A percentile compares a stretch with the other conserved stretches of the same genome.
Conservation (phyloP, 1,140 invertebrate species). For the Bombus fervidus region DNA sequence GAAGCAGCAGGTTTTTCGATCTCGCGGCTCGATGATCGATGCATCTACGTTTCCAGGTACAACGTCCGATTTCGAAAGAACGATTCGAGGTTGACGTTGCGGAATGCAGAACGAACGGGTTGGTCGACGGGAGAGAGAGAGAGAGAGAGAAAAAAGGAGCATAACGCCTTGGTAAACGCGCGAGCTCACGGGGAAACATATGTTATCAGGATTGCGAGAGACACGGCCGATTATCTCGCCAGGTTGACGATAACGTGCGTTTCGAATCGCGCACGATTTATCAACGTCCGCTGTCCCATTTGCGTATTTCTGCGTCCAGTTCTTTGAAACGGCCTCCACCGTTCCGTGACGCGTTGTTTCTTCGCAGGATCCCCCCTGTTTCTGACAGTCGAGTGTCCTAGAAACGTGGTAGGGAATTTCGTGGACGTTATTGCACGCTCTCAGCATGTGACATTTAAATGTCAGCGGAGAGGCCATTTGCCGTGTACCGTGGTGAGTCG, state of each 20-base stretch:
- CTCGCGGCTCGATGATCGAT: background rate
- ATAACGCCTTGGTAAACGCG: constrained; percentile 49
- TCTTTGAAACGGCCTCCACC: background rate
- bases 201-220: constrained; percentile 40
- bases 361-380: background rate
- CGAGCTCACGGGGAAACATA: constrained; percentile 38
- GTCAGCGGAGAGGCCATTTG: constrained; percentile 26
- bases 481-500: background rate
- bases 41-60: constrained; percentile 4
- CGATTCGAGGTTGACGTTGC: background rate
- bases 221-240: constrained; percentile 33
- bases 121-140: background rate
- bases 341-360: too few relatives aligned
- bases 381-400: too few relatives aligned
- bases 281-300: background rate
- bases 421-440: background rate
- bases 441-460: constrained; percentile 50
- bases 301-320: background rate
- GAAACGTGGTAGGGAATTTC: constrained; percentile 16
- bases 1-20: background rate
- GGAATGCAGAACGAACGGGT: constrained; percentile 33
- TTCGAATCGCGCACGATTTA: constrained; percentile 29
- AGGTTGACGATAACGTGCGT: constrained; percentile 31
- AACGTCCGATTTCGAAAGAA: background rate
- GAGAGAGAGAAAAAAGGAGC: background rate